Evolutionary conservation across 2,113 vertebrate genomes (phyloP).

Genomic region (Ceyx melanurus): DNA sequence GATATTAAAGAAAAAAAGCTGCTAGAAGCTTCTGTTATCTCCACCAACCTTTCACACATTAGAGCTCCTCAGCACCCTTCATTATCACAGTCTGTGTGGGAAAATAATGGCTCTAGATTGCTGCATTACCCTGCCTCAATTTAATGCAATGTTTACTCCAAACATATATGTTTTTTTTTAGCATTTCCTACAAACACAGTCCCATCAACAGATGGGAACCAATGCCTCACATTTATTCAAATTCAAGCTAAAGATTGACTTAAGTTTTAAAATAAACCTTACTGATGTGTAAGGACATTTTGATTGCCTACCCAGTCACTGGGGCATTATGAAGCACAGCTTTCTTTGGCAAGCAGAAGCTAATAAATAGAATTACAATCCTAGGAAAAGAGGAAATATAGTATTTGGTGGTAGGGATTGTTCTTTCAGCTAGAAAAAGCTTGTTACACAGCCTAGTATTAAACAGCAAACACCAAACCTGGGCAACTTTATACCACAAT

Average conservation of each 20-base stretch:
- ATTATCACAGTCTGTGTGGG: not conserved
- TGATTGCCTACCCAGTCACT: not conserved
- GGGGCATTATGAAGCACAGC: not conserved
- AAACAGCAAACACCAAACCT: not conserved
- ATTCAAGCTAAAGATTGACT: not conserved
- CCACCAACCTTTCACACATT: not conserved
- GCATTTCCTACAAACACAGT: not conserved
- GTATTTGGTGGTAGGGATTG: not conserved
- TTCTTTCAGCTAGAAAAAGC: not conserved
- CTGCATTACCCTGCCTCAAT: not conserved
- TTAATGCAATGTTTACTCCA: not conserved
- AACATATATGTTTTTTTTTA: not conserved
- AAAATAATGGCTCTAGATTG: not conserved
- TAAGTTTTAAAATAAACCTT: not conserved
- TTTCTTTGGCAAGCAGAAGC: not conserved
- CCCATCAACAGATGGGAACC: not conserved
- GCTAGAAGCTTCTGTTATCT: not conserved
- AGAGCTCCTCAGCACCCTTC: not conserved
- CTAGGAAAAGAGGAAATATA: not conserved
- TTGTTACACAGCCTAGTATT: not conserved
- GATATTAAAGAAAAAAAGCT: not conserved
- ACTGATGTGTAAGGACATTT: not conserved
- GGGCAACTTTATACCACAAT: fast-evolving
- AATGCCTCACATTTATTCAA: not conserved
- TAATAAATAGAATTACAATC: not conserved